Evolutionary conservation across 2,797 vertebrate species (phyloP), one percentile per base, ranked within the genome.

Genomic region (Megaceryle alcyon): DNA sequence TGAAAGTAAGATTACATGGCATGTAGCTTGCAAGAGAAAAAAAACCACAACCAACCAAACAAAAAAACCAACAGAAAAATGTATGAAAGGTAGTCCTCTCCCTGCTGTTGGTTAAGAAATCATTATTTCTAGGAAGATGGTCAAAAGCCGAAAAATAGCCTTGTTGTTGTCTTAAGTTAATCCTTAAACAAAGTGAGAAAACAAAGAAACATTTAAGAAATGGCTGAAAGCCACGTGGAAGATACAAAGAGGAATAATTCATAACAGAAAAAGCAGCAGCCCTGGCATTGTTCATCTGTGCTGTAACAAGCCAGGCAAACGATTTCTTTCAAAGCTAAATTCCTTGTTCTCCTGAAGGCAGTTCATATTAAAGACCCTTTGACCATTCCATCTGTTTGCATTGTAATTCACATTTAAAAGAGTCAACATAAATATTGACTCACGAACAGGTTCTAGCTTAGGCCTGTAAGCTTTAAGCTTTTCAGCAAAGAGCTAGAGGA

Each of bases 371-470:
- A 80, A 90, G 90, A 85, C 60, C 35, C 77, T 91, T 72, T 88
- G 65, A 82, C 78, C 60, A 23, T 23, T 28, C 48, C 76, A 79
- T 89, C 63, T 94, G 82, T 91, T 95, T 80, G 82, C 82, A 46
- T 7, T 89, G 70, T 82, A 82, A 91, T 41, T 66, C 88, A 64
- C 69, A 10, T 76, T 54, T 49, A 2, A 72, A 78, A 88, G 78
- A 91, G 49, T 92, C 88, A 95, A 92, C 79, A 92, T 69, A 81
- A 92, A 60, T 83, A 92, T 73, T 96, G 92, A 87, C 88, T 93
- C 70, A 60, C 0, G 7, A 65, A 56, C 70, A 78, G 69, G 49
- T 90, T 93, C 88, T 65, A 65, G 46, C 65, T 76, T 16, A 49
- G 73, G 60, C 63, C 54, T 66, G 35, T 6, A 13, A 82, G 7